These are phyloP conservation scores for Oreonectes daqikongensis DNA, from an alignment of 2,797 vertebrate genomes.

Conservation along the genomic window DNA sequence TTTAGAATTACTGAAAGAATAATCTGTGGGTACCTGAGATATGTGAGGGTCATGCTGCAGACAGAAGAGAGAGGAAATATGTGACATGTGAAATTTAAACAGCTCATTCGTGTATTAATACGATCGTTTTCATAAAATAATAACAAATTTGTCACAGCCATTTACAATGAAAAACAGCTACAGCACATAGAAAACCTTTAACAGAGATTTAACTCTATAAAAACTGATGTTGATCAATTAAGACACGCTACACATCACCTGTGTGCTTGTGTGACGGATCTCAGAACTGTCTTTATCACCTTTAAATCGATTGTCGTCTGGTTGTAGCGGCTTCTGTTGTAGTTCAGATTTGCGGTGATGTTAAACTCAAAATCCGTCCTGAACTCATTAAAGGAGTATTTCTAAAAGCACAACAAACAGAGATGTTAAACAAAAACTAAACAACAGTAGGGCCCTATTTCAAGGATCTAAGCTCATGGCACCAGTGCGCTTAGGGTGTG, in stretches of 20 bases:
- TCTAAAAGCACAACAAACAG: slow-evolving; percentile 28
- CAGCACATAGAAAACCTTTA: too few relatives aligned
- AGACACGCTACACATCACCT: too few relatives aligned
- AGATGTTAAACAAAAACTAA: too few relatives aligned
- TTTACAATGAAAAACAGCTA: too few relatives aligned
- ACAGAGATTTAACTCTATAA: too few relatives aligned
- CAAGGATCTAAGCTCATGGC: too few relatives aligned
- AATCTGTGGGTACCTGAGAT: slow-evolving; percentile 8
- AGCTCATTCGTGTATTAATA: too few relatives aligned
- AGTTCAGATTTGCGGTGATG: slow-evolving; percentile 29
- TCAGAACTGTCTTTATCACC: slow-evolving; percentile 10
- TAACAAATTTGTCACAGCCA: too few relatives aligned
- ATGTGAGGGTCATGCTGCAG: slow-evolving; percentile 23
- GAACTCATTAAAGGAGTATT: slow-evolving; percentile 15
- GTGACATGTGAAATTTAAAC: not conserved
- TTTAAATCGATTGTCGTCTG: slow-evolving; percentile 13
- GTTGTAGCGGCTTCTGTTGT: slow-evolving; percentile 22
- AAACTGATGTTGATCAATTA: too few relatives aligned
- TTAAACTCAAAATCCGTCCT: not conserved
- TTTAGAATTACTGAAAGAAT: not conserved
- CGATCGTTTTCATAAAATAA: too few relatives aligned
- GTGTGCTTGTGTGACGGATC: not conserved
- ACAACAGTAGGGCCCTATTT: too few relatives aligned
- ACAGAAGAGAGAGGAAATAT: slow-evolving; percentile 2
- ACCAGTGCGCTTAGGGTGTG: too few relatives aligned